These are phyloP conservation scores for Agapornis roseicollis DNA, from an alignment of 2,113 vertebrate genomes.

Conservation along the genomic window DNA sequence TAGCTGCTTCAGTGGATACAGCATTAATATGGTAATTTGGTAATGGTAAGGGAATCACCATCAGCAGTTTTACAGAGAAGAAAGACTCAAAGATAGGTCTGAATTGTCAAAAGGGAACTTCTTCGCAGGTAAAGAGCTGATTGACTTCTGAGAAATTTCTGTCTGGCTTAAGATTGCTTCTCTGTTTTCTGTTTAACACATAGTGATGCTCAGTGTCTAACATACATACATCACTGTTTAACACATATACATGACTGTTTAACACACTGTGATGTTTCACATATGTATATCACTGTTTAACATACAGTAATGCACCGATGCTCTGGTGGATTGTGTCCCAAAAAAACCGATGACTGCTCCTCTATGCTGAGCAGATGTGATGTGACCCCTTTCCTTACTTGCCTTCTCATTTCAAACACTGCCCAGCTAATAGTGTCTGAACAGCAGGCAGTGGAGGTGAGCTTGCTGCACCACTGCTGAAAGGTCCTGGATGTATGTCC, in stretches of 20 bases:
- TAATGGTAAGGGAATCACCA: not conserved
- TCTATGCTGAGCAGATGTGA: not conserved
- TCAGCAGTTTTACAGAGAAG: not conserved
- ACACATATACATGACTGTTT: not conserved
- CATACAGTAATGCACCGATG: not conserved
- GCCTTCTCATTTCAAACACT: not conserved
- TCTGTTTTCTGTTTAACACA: not conserved
- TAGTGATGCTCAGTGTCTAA: not conserved
- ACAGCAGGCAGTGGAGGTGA: not conserved
- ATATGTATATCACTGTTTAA: not conserved
- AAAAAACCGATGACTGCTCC: not conserved
- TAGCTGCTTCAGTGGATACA: not conserved
- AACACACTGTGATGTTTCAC: not conserved
- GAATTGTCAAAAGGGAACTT: not conserved
- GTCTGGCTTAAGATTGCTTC: not conserved
- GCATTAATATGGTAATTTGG: not conserved
- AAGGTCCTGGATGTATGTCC: not conserved
- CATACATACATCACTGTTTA: not conserved
- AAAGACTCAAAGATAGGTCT: not conserved
- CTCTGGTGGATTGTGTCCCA: not conserved
- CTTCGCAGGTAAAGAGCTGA: not conserved
- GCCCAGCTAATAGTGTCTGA: not conserved
- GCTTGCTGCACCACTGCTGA: not conserved
- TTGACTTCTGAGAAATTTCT: not conserved
- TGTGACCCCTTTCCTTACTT: not conserved